Evolutionary conservation across 1,140 invertebrate species (phyloP).

Genomic region (Drosophila gunungcola): DNA sequence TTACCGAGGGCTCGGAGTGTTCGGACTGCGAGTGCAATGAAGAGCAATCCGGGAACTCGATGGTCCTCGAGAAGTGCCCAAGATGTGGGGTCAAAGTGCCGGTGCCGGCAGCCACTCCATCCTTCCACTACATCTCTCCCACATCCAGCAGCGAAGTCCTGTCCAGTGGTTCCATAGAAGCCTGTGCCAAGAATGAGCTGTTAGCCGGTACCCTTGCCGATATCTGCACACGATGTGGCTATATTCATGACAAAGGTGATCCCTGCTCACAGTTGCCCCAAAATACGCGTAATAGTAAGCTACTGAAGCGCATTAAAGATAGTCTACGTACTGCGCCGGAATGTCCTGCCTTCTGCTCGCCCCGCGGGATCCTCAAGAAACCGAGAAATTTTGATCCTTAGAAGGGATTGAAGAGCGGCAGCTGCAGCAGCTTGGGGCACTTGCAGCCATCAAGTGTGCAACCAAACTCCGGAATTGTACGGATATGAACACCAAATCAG

Average conservation of each 20-base stretch:
- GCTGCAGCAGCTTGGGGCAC: neutral
- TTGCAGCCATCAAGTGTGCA: slow-evolving; percentile 11
- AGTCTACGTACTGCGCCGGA: neutral
- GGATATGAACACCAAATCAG: slow-evolving; percentile 45
- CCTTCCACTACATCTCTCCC: neutral
- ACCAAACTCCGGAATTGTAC: slow-evolving; percentile 17
- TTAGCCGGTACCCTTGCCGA: slow-evolving; percentile 9
- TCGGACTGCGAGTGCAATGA: neutral
- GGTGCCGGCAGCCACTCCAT: neutral
- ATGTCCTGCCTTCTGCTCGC: slow-evolving; percentile 7
- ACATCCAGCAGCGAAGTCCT: slow-evolving; percentile 2
- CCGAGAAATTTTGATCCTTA: slow-evolving; percentile 1
- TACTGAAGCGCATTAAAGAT: slow-evolving; percentile 17
- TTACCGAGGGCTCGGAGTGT: neutral
- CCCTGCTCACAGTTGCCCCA: slow-evolving; percentile 2
- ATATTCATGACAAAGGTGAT: slow-evolving; percentile 12
- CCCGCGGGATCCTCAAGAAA: slow-evolving; percentile 1
- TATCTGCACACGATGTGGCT: slow-evolving; percentile 49
- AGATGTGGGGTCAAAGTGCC: slow-evolving; percentile 13
- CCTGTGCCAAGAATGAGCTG: slow-evolving; percentile 37
- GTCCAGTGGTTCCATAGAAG: slow-evolving; percentile 27
- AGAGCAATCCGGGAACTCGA: neutral
- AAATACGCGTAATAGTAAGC: neutral
- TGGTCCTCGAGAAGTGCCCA: slow-evolving; percentile 23
- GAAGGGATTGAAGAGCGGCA: neutral